Evolutionary conservation across 2,888 invertebrate genomes (phyloP), one percentile per base, ranked within the genome.

Genomic region (Lasioglossum villosulum): DNA sequence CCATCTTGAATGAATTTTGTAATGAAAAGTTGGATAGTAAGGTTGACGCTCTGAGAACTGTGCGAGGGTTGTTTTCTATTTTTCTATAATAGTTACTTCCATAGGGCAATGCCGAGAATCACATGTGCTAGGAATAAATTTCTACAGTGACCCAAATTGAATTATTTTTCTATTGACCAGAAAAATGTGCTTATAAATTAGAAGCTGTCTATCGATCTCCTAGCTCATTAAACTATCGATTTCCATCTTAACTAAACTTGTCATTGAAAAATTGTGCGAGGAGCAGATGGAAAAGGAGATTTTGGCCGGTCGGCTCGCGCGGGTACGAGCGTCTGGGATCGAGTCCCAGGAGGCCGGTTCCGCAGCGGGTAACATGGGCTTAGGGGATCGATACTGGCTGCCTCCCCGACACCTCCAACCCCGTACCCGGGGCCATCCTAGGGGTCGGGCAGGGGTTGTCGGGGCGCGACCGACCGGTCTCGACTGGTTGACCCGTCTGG

Each of bases 291-390:
- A 19, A 23, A 30, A 66, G 10, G 8, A 3, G 1, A 23, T 66
- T 66, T 30, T 52, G 66, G 19, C 23, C 30, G 37, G 48, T 56
- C 39, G 27, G 72, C 23, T 42, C 19, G 3, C 48, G 71, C 27
- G 27, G 27, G 27, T 27, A 48, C 12, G 78, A 37, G n/a, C 37
- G 83, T 85, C 86, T 82, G 77, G 39, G 75, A 84, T 14, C 68
- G 56, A 86, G 85, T 86, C 80, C 85, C 82, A 45, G 87, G 83
- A 78, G 56, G 78, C 70, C 72, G 86, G 88, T 87, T 83, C 39
- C 68, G 91, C 90, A 86, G 93, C 94, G 93, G 93, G 94, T 94
- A 93, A 94, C 93, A 89, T 91, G 94, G 91, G 87, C 88, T 90
- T 23, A 52, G 78, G 75, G 90, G 94, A 95, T 95, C 95, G 94